A percentile compares a stretch with the other conserved stretches of the same genome.
Evolutionary conservation across 1,140 invertebrate species (phyloP).

Genomic region (Harpegnathos saltator): DNA sequence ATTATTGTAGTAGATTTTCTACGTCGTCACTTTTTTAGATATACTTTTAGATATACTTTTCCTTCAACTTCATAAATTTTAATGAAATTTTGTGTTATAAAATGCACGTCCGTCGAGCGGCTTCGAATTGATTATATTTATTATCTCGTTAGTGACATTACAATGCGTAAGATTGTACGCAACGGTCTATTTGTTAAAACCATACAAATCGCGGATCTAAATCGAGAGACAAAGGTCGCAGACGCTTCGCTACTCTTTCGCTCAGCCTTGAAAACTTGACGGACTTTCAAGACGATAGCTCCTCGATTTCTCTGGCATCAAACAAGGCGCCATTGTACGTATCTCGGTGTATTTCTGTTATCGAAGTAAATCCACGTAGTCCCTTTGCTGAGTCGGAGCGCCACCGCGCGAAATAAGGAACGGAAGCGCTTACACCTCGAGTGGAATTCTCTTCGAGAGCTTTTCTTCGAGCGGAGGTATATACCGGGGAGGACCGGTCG

Average conservation of each 20-base stretch:
- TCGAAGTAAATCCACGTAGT: conserved; percentile 76
- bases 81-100: background rate
- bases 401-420: conserved; percentile 69
- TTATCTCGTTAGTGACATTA: background rate
- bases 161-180: background rate
- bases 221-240: conserved; percentile 21
- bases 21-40: background rate
- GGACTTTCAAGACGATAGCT: conserved; percentile 15
- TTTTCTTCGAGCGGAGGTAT: conserved; percentile 54
- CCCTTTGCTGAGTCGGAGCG: conserved; percentile 58
- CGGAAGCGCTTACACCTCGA: conserved; percentile 73
- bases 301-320: conserved; percentile 33
- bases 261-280: conserved; percentile 13
- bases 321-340: conserved; percentile 61
- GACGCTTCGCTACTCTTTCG: conserved; percentile 6
- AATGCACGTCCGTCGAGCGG: background rate
- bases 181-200: background rate
- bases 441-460: conserved; percentile 71
- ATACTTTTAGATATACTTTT: background rate
- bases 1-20: background rate
- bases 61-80: background rate
- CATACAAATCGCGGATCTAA: background rate
- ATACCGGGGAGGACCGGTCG: conserved; percentile 40
- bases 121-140: background rate
- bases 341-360: conserved; percentile 71